A percentile compares a stretch with the other conserved stretches of the same genome.
Evolutionary conservation across 2,888 invertebrate genomes (phyloP).

Genomic region (Plebejus argus): DNA sequence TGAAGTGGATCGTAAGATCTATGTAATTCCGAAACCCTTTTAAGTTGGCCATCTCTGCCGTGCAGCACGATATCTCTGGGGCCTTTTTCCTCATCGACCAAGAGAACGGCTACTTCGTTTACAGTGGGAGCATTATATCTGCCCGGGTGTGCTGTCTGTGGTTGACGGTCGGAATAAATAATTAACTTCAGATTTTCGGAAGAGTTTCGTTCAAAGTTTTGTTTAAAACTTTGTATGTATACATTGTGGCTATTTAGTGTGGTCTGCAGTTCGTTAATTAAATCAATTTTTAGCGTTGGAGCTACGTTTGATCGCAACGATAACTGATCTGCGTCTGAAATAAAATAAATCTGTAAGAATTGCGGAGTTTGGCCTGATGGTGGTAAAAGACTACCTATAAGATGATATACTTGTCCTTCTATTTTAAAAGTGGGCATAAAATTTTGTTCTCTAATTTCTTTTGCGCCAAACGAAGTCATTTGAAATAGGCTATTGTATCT

Average conservation of each 20-base stretch:
- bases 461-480: conserved; percentile 47
- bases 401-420: conserved; percentile 1
- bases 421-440: conserved; percentile 47
- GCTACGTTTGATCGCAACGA: conserved; percentile 42
- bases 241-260: conserved; percentile 36
- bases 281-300: conserved; percentile 41
- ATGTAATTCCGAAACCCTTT: conserved; percentile 42
- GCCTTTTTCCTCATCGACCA: conserved; percentile 45
- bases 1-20: conserved; percentile 43
- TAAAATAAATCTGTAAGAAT: conserved; percentile 24
- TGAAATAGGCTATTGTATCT: conserved; percentile 43
- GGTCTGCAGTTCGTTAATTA: conserved; percentile 39
- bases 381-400: not conserved
- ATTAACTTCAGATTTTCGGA: conserved; percentile 43
- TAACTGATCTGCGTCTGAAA: conserved; percentile 45
- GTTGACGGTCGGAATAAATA: conserved; percentile 41
- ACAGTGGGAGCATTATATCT: conserved; percentile 37
- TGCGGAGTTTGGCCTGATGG: not conserved
- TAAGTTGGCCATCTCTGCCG: conserved; percentile 39
- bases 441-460: conserved; percentile 32
- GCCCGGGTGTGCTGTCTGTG: conserved; percentile 35
- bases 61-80: conserved; percentile 45
- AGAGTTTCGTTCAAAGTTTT: conserved; percentile 42
- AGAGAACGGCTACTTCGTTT: conserved; percentile 38
- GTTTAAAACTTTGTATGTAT: conserved; percentile 44